Percentiles rank a stretch among this genome's conserved stretches.
Conservation (phyloP, 1,140 invertebrate genomes). For the Ceratoteleas bidentatus region DNA sequence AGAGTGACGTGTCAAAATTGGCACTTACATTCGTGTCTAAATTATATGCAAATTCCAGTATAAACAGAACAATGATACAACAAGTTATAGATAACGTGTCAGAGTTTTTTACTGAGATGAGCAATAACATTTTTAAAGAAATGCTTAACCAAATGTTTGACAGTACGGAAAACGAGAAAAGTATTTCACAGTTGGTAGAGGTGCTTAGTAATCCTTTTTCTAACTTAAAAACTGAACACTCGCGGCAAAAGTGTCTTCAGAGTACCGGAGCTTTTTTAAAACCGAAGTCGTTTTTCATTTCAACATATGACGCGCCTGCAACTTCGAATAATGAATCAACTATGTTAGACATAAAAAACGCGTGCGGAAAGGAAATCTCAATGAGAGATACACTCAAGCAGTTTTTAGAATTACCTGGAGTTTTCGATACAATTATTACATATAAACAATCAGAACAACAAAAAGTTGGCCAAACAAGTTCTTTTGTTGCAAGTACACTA, state of each 20-base stretch:
- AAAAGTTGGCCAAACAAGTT: constrained; percentile 33
- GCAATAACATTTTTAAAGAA: constrained; percentile 16
- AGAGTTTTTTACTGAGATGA: constrained; percentile 28
- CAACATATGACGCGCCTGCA: constrained; percentile 16
- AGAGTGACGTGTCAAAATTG: too few relatives aligned
- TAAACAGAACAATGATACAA: constrained; percentile 32
- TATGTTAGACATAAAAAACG: constrained; percentile 36
- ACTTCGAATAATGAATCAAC: constrained; percentile 9
- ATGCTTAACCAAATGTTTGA: constrained; percentile 27
- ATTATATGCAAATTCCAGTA: too few relatives aligned
- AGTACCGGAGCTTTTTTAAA: constrained; percentile 27
- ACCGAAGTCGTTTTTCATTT: constrained; percentile 29
- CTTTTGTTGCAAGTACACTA: constrained; percentile 18
- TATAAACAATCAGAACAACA: constrained; percentile 45
- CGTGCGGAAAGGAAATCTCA: constrained; percentile 47
- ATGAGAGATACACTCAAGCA: constrained; percentile 51
- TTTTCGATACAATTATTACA: constrained; percentile 46
- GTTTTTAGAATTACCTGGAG: constrained; percentile 63
- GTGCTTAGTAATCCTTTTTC: constrained; percentile 32
- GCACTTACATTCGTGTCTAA: too few relatives aligned
- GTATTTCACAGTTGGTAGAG: constrained; percentile 28
- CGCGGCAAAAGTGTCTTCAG: constrained; percentile 33
- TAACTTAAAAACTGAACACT: constrained; percentile 56
- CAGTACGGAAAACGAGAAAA: constrained; percentile 33
- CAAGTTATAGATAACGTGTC: constrained; percentile 39